Evolutionary conservation across 2,113 vertebrate genomes (phyloP), one percentile per base, ranked within the genome.

Genomic region (Hypocryptadius cinnamomeus): DNA sequence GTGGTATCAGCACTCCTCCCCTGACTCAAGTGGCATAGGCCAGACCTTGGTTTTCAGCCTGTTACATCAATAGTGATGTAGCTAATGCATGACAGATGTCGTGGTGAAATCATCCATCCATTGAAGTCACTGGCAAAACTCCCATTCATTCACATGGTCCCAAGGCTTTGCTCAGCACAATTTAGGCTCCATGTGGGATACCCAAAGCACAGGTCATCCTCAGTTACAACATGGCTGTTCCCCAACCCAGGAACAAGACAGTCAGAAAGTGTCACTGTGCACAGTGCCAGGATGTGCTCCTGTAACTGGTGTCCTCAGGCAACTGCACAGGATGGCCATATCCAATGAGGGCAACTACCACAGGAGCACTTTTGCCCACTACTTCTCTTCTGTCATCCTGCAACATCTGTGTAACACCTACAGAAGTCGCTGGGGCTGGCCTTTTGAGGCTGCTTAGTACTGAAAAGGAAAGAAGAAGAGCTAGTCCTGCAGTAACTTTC

Each of bases 91-190:
- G 93, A 53, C 90, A 96, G 94, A 94, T 93, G 87, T 77, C 21
- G 1, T 71, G 94, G 90, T 95, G 93, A 96, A 96, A 94, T 86
- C 87, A 80, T 9, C 85, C 87, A 85, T 60, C 71, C 64, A 68
- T 9, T 94, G 87, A 95, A 96, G 79, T 64, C 76, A 51, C 44
- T 96, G 93, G 89, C 81, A 94, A 93, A 91, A 13, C 18, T 94
- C 91, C 79, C 56, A 0, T 48, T 47, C 31, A 14, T 93, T 74
- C 87, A 68, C 92, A 48, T 47, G 78, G 57, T 77, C 87, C 31
- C 22, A 56, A 84, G 64, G 56, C 68, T 91, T 92, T 91, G 76
- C 79, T 80, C 64, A 89, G 87, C 64, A 92, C 22, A 48, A 48
- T 91, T 91, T 33, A 56, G 68, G 51, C 64, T 88, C 72, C 68